Evolutionary conservation across 2,113 vertebrate genomes (phyloP).

Genomic region (Pterophyllum scalare): DNA sequence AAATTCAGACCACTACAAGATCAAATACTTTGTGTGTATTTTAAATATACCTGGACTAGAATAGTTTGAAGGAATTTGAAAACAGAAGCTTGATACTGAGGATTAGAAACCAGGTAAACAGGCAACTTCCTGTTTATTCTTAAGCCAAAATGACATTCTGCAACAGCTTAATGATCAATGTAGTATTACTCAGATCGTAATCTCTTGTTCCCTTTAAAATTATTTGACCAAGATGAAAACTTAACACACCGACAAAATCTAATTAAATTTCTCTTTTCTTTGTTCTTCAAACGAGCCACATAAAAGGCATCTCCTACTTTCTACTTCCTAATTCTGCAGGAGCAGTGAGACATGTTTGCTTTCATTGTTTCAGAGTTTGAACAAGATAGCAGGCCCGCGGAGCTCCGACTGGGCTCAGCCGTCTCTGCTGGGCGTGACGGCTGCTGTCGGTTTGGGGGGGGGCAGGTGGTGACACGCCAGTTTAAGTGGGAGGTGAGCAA

Average conservation of each 20-base stretch:
- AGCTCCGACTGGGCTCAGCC: neutral
- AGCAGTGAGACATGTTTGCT: constrained; percentile 45
- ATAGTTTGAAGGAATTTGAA: neutral
- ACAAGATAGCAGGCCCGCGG: constrained; percentile 52
- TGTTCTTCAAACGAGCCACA: neutral
- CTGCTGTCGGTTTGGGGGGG: neutral
- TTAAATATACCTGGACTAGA: neutral
- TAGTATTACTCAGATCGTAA: neutral
- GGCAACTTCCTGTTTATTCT: constrained; percentile 27
- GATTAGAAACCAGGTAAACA: constrained; percentile 17
- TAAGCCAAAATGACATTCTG: neutral
- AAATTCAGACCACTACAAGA: neutral
- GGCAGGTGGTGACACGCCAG: constrained; percentile 23
- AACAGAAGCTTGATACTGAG: neutral
- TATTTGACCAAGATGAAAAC: neutral
- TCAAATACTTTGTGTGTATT: neutral
- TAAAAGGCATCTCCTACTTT: neutral
- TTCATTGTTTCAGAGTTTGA: constrained; percentile 51
- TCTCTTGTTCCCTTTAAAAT: neutral
- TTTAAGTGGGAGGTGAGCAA: neutral
- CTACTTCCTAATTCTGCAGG: neutral
- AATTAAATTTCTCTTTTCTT: neutral
- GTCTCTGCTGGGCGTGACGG: constrained; percentile 5
- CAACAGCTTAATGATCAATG: neutral
- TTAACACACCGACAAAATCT: neutral